Conservation (phyloP, 1,140 invertebrate species). For the Drosophila jambulina region DNA sequence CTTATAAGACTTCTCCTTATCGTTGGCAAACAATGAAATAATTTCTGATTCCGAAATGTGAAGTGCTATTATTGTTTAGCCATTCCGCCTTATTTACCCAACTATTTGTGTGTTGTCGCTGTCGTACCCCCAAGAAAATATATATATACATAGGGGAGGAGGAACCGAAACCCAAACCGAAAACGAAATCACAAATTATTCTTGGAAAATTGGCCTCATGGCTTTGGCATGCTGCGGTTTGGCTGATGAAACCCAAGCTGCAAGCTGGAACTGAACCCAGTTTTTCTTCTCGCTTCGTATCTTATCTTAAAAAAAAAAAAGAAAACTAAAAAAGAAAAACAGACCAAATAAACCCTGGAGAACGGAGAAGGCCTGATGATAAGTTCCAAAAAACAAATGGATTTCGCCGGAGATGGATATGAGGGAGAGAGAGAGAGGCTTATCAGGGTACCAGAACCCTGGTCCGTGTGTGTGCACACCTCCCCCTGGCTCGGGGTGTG, state of each 20-base stretch:
- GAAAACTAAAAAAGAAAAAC: conserved; percentile 17
- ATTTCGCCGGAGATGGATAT: conserved; percentile 24
- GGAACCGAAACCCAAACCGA: conserved; percentile 12
- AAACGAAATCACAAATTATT: conserved; percentile 72
- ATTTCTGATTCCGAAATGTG: conserved; percentile 44
- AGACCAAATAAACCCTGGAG: conserved; percentile 17
- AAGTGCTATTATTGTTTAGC: conserved; percentile 40
- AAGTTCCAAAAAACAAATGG: conserved; percentile 60
- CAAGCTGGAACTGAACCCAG: conserved; percentile 37
- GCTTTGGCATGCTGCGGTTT: conserved; percentile 68
- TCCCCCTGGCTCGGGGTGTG: neutral
- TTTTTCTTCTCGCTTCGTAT: conserved; percentile 9
- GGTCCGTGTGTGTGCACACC: conserved; percentile 1
- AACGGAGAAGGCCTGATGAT: conserved; percentile 53
- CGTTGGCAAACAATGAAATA: conserved; percentile 37
- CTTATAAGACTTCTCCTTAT: conserved; percentile 27
- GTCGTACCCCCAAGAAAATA: neutral
- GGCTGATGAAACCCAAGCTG: conserved; percentile 36
- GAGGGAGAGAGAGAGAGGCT: conserved; percentile 18
- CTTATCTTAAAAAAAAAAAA: conserved; percentile 45
- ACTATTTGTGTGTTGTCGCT: conserved; percentile 17
- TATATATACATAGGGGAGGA: neutral
- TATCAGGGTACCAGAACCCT: conserved; percentile 45
- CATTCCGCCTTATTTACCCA: conserved; percentile 35
- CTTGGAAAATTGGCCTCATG: conserved; percentile 71